phyloP scores from a whole-genome alignment of 2,797 vertebrate species.

The Picus viridis region DNA sequence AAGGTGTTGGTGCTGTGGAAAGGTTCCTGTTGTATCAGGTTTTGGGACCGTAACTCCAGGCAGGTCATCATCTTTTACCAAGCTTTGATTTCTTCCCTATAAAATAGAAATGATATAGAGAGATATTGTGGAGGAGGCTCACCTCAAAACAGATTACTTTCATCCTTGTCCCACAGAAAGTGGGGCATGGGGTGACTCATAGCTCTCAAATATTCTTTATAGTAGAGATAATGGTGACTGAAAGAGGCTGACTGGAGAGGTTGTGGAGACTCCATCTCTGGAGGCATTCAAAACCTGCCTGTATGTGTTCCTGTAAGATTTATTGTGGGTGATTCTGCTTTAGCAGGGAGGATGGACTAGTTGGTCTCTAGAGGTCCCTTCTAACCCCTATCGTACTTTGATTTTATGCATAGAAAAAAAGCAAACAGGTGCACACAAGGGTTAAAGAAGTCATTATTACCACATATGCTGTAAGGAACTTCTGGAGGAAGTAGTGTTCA shows the following conservation, averaged over 20 bases:
- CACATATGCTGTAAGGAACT: background rate
- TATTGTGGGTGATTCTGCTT: no score
- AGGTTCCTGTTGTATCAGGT: background rate
- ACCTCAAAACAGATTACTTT: background rate
- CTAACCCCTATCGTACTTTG: no score
- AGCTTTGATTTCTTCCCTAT: background rate
- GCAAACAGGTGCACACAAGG: background rate
- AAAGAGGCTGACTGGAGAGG: no score
- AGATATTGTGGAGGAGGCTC: background rate
- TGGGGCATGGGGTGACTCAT: background rate
- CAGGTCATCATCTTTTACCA: background rate
- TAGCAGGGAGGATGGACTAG: no score
- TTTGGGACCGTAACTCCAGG: background rate
- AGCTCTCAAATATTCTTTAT: background rate
- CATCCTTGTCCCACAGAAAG: background rate
- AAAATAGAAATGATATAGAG: background rate
- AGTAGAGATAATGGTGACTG: background rate
- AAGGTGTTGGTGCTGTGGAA: background rate
- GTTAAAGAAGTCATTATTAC: background rate
- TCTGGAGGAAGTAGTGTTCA: background rate
- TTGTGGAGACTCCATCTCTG: no score
- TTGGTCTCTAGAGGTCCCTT: no score
- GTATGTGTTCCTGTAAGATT: no score
- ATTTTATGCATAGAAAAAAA: background rate
- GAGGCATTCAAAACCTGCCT: no score